These are phyloP conservation scores for Caenorhabditis sp. DNA, from an alignment of 2,888 invertebrate species.

Conservation along the genomic window DNA sequence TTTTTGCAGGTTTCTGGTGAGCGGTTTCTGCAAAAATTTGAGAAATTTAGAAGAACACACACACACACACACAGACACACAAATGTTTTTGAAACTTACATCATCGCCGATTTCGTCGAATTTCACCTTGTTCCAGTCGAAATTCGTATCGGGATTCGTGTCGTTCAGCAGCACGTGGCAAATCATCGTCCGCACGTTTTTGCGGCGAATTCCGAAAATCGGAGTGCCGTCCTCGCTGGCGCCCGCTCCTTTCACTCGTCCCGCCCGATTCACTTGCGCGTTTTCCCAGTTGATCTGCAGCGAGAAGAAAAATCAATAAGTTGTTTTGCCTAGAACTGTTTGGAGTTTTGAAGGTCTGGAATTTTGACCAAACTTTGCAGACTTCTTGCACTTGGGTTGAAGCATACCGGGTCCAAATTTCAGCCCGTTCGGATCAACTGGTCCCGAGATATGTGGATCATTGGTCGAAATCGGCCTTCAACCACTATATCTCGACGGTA, in stretches of 20 bases:
- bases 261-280: slow-evolving; percentile 52
- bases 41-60: neutral
- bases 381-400: too few species aligned
- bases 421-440: too few species aligned
- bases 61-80: too few species aligned
- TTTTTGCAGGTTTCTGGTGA: slow-evolving; percentile 32
- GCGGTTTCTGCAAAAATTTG: slow-evolving; percentile 32
- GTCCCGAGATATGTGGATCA: too few species aligned
- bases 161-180: slow-evolving; percentile 53
- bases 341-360: too few species aligned
- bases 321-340: too few species aligned
- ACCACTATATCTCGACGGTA: too few species aligned
- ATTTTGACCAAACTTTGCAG: too few species aligned
- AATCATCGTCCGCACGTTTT: slow-evolving; percentile 38
- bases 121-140: slow-evolving; percentile 52
- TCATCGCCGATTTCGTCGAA: slow-evolving; percentile 38
- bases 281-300: slow-evolving; percentile 43
- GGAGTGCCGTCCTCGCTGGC: slow-evolving; percentile 28
- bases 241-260: slow-evolving; percentile 45
- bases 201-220: slow-evolving; percentile 21
- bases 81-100: slow-evolving; percentile 18
- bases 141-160: slow-evolving; percentile 48
- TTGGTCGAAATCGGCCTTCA: too few species aligned
- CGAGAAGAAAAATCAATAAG: too few species aligned
- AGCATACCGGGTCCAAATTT: too few species aligned